Evolutionary conservation across 2,113 vertebrate genomes (phyloP), one percentile per base, ranked within the genome.

Genomic region (Rhizomys pruinosus): DNA sequence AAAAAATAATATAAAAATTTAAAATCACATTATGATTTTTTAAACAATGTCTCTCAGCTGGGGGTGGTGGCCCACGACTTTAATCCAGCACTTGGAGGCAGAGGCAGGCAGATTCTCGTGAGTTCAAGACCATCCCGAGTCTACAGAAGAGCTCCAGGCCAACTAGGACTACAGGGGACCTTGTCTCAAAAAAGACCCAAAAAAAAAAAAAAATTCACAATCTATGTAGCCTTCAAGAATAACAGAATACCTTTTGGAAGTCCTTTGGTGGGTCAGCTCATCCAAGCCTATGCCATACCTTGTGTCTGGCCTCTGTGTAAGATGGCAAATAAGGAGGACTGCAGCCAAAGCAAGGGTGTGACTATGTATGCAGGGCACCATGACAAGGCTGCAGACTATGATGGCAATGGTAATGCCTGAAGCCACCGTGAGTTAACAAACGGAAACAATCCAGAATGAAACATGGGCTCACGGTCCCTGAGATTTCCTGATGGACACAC

Each of bases 401-500:
- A 88, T 2, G 64, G 63, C 2, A 85, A 63, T 63, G 16, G 87
- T 80, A 55, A 91, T 76, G 61, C 37, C 89, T 86, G 22, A 59
- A 78, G 64, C 32, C 0, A 1, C 66, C 71, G 87, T 12, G 17
- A 91, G 87, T 91, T 89, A 96, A 87, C 44, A 77, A 47, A 52
- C 69, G 66, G 84, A 92, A 93, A 82, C 34, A 69, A 61, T 95
- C 79, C 25, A 57, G 71, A 81, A 87, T 74, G 88, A 94, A 91
- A 93, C 19, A 23, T 23, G 29, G 87, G 59, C 59, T 90, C 84
- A 55, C 79, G 82, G 84, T 89, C 84, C 69, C 84, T 73, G 82
- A 76, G 91, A 78, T 42, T 94, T 95, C 84, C 95, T 95, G 80
- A 63, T 20, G 17, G 23, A 94, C 94, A 92, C 86, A 59, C 93